Base-by-base conservation (phyloP, 2,113 vertebrate species). In the Guaruba guarouba region DNA sequence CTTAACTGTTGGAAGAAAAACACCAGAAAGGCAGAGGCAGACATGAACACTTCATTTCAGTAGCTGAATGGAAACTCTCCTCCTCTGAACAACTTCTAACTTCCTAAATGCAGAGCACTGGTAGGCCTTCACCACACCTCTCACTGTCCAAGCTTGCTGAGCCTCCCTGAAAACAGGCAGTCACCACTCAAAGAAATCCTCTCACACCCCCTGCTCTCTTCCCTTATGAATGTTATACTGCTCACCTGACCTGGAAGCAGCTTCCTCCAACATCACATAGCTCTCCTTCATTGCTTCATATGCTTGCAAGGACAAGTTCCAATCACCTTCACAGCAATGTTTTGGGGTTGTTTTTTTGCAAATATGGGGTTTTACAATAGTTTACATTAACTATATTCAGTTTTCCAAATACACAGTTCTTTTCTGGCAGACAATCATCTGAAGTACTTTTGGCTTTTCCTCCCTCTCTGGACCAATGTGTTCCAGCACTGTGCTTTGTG, bases 391-490 rank as follows among this genome's bases (percentile, higher is more conserved):
- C 33, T 35, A 12, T 48, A 63, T 17, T 66, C 78, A 10, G 39
- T 90, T 86, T 90, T 82, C 35, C 82, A 88, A 39, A 69, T 86
- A 73, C 5, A 19, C 31, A 52, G 28, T 20, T 41, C n/a, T 64
- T 44, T 57, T 92, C 54, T 57, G 24, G 18, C 25, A 75, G 70
- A 57, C 22, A 90, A 39, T 68, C 3, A 1, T 43, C n/a, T 73
- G 1, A 92, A 71, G 18, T 14, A 39, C 16, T 64, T 33, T 16
- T 18, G 57, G 52, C 37, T 75, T 87, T 54, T 84, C 35, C 31
- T 92, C 18, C n/a, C 15, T 74, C 54, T 75, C 78, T 82, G 66
- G 12, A 71, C n/a, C 0, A 0, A 44, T 0, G 1, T 49, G 37
- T 66, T 83, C 90, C 64, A 86, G 68, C 51, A 49, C 54, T 37